Evolutionary conservation across 2,797 vertebrate genomes (phyloP).

Genomic region (Gobio occitaniae): DNA sequence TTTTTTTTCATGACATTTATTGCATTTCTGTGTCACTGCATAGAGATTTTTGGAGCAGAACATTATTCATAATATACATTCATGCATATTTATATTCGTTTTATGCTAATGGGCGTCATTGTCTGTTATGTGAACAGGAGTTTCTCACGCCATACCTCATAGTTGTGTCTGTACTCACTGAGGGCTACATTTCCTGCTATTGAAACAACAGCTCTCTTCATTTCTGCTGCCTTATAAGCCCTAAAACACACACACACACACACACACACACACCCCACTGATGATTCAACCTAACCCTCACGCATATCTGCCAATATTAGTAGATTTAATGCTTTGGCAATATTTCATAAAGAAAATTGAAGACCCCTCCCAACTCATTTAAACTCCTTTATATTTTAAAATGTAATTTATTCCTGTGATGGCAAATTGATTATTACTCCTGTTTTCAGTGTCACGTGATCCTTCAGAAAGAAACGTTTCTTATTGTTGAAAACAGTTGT

Average conservation of each 20-base stretch:
- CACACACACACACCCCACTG: conserved; percentile 7
- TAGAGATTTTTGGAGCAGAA: neutral
- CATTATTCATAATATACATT: neutral
- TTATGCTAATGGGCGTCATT: neutral
- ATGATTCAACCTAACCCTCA: neutral
- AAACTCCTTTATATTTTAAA: neutral
- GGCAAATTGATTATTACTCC: neutral
- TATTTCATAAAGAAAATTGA: neutral
- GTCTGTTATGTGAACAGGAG: conserved; percentile 35
- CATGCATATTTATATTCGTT: neutral
- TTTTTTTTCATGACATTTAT: neutral
- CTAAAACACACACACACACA: neutral
- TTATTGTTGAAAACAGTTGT: neutral
- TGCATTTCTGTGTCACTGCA: neutral
- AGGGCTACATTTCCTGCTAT: conserved; percentile 65
- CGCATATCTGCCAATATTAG: neutral
- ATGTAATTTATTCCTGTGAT: neutral
- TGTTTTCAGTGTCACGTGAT: neutral
- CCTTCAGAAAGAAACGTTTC: neutral
- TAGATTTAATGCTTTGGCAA: neutral
- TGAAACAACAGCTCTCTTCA: conserved; percentile 55
- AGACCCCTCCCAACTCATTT: neutral
- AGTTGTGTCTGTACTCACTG: conserved; percentile 53
- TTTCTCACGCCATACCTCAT: conserved; percentile 62
- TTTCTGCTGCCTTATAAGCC: conserved; percentile 43